A percentile compares a stretch with the other conserved stretches of the same genome.
Conservation (phyloP, 64 coral and sea anemone genomes). For the Montipora capricornis region DNA sequence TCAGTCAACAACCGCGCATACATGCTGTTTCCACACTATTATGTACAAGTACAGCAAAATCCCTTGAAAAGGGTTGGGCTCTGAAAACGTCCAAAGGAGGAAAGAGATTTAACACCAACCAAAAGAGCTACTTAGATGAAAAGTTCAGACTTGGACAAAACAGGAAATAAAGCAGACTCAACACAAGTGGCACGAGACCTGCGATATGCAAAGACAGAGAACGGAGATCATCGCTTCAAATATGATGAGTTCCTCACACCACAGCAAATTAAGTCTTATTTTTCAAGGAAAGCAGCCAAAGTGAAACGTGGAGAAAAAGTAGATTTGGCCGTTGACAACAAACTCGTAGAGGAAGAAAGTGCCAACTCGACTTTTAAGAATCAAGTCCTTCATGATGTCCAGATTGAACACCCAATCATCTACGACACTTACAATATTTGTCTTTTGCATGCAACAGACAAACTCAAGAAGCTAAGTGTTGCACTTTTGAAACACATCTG, state of each 20-base stretch:
- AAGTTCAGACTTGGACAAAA: conserved; percentile 21
- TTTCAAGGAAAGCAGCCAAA: conserved; percentile 17
- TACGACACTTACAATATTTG: too few species aligned
- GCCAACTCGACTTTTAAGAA: too few species aligned
- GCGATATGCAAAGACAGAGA: not conserved
- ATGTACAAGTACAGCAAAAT: not conserved
- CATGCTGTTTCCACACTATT: not conserved
- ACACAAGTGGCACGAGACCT: not conserved
- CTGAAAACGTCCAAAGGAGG: not conserved
- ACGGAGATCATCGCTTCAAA: not conserved
- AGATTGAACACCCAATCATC: too few species aligned
- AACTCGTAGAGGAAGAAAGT: too few species aligned
- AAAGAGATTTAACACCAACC: not conserved
- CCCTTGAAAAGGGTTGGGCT: conserved; percentile 27
- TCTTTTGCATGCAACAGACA: too few species aligned
- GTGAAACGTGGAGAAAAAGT: too few species aligned
- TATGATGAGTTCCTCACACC: not conserved
- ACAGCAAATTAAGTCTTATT: conserved; percentile 23
- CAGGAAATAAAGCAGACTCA: conserved; percentile 39
- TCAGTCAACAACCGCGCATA: not conserved
- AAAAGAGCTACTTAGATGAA: conserved; percentile 19
- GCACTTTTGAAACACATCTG: too few species aligned
- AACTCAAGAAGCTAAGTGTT: too few species aligned
- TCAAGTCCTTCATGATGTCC: too few species aligned
- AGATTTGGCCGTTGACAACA: too few species aligned